These are phyloP conservation scores for Oncorhynchus clarkii DNA, from an alignment of 2,113 vertebrate genomes.

Conservation along the genomic window DNA sequence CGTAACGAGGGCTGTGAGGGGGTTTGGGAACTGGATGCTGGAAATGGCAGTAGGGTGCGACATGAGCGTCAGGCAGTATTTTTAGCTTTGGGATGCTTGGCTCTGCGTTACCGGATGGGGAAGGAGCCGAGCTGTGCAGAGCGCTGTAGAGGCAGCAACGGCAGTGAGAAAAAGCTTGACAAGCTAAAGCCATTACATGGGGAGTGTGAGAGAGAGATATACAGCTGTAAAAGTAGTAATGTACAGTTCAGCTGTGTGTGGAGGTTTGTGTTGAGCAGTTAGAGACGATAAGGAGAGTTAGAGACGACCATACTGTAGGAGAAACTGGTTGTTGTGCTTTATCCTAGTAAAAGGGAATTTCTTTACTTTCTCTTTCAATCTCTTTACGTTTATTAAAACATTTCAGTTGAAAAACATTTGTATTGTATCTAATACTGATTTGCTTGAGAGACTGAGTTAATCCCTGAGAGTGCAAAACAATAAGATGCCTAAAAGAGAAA, in stretches of 20 bases:
- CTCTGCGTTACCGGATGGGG: slow-evolving; percentile 54
- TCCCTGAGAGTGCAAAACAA: too few species aligned
- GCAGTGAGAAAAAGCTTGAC: slow-evolving; percentile 41
- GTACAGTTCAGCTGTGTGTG: not conserved
- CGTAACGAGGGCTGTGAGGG: slow-evolving; percentile 17
- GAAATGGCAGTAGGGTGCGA: slow-evolving; percentile 62
- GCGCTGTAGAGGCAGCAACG: slow-evolving; percentile 28
- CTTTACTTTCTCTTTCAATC: too few species aligned
- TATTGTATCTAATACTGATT: too few species aligned
- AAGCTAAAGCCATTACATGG: slow-evolving; percentile 16
- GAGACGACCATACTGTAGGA: not conserved
- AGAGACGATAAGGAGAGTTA: not conserved
- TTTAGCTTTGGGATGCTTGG: slow-evolving; percentile 52
- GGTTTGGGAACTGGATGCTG: slow-evolving; percentile 58
- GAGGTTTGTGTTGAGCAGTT: not conserved
- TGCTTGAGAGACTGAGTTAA: too few species aligned
- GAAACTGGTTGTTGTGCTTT: not conserved
- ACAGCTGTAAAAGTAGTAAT: slow-evolving; percentile 28
- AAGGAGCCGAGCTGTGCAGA: slow-evolving; percentile 7
- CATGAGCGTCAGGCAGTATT: slow-evolving; percentile 55
- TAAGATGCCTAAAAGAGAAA: too few species aligned
- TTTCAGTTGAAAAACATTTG: too few species aligned
- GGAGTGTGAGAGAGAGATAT: slow-evolving; percentile 20
- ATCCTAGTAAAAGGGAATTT: too few species aligned
- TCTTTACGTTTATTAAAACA: too few species aligned